Conservation (phyloP, 2,888 invertebrate genomes). For the Ectemnius cavifrons region DNA sequence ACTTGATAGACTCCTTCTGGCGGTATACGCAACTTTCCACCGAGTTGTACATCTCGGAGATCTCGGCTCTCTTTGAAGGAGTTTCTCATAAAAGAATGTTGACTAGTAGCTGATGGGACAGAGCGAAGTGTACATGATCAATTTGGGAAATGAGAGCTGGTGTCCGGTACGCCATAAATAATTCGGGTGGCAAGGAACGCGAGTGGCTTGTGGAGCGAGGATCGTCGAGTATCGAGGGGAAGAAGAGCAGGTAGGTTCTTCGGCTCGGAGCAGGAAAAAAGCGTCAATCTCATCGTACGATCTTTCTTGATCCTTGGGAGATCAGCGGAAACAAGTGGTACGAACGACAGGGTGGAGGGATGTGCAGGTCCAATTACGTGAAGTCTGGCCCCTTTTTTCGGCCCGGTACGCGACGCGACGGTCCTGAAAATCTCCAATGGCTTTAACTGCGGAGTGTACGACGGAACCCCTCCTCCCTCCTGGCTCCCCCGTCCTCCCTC, state of each 20-base stretch:
- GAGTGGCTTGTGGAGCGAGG: constrained; percentile 43
- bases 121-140: too few species aligned
- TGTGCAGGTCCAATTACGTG: constrained; percentile 57
- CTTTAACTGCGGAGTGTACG: constrained; percentile 38
- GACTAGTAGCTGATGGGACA: not conserved
- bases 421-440: constrained; percentile 40
- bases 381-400: constrained; percentile 38
- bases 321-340: constrained; percentile 51
- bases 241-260: constrained; percentile 18
- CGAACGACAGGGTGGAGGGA: constrained; percentile 53
- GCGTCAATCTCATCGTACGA: constrained; percentile 53
- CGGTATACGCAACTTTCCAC: constrained; percentile 26
- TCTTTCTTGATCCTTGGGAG: constrained; percentile 47
- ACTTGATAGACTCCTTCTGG: constrained; percentile 50
- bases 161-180: not conserved
- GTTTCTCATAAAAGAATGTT: not conserved
- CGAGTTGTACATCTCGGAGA: not conserved
- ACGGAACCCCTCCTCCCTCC: constrained; percentile 36
- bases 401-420: constrained; percentile 4
- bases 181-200: constrained; percentile 16
- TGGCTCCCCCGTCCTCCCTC: constrained; percentile 47
- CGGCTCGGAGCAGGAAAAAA: constrained; percentile 44
- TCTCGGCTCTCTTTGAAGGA: constrained; percentile 5
- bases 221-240: constrained; percentile 18
- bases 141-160: too few species aligned